Conservation (phyloP, 2,113 vertebrate genomes). For the Mesocricetus auratus region DNA sequence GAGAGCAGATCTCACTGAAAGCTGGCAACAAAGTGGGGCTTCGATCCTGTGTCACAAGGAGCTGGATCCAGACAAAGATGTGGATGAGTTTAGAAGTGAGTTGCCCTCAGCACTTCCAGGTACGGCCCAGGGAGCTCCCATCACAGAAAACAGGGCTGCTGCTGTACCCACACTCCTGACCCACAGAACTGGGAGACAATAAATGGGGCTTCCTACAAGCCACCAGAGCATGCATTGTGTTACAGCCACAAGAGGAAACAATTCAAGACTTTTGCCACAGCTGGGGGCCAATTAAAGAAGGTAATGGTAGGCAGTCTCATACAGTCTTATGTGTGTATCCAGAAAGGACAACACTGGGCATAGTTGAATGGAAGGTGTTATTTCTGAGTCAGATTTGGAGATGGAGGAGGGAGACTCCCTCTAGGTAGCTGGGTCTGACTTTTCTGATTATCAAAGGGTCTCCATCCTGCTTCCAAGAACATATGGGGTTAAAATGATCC, state of each 20-base stretch:
- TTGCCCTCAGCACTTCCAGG: background rate
- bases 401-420: background rate
- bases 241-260: background rate
- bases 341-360: background rate
- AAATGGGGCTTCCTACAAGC: background rate
- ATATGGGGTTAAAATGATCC: background rate
- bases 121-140: background rate
- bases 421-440: background rate
- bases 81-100: background rate
- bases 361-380: background rate
- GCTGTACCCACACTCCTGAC: background rate
- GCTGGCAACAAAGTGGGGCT: background rate
- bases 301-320: accelerated
- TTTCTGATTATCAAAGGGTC: background rate
- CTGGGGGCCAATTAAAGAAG: background rate
- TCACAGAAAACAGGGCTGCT: background rate
- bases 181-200: background rate
- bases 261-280: background rate
- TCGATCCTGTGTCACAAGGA: background rate
- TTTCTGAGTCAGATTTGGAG: background rate
- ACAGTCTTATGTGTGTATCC: background rate
- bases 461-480: background rate
- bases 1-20: background rate
- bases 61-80: background rate
- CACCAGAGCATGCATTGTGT: background rate